Evolutionary conservation across 1,140 invertebrate genomes (phyloP).

Genomic region (Steinernema khuongi): DNA sequence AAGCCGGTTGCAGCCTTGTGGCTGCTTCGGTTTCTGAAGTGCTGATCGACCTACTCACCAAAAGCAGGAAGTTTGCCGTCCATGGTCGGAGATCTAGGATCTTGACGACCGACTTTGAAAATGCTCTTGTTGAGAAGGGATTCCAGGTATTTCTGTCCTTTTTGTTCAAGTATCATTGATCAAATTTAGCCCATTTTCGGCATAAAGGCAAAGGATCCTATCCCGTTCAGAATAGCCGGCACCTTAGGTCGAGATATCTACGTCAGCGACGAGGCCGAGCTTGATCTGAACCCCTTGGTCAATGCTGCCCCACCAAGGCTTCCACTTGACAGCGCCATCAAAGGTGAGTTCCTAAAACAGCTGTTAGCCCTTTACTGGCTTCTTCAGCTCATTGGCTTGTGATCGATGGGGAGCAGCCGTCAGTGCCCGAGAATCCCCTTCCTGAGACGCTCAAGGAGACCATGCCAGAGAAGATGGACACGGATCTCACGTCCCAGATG

Average conservation of each 20-base stretch:
- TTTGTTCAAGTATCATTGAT: not conserved
- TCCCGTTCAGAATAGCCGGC: conserved; percentile 20
- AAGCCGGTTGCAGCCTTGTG: conserved; percentile 19
- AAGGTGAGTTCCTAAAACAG: conserved; percentile 16
- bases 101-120: conserved; percentile 20
- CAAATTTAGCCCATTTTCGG: conserved; percentile 20
- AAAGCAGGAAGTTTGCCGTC: conserved; percentile 16
- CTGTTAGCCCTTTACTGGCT: not conserved
- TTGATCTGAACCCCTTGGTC: conserved; percentile 5
- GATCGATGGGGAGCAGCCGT: conserved; percentile 37
- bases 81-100: conserved; percentile 21
- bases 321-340: conserved; percentile 1
- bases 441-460: not conserved
- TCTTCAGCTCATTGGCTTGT: conserved; percentile 38
- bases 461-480: not conserved
- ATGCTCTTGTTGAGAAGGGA: conserved; percentile 17
- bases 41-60: conserved; percentile 7
- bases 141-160: not conserved
- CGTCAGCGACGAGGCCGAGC: conserved; percentile 19
- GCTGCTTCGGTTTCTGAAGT: conserved; percentile 7
- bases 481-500: conserved; percentile 17
- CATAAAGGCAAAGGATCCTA: conserved; percentile 17
- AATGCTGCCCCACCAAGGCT: conserved; percentile 4
- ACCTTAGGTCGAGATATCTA: conserved; percentile 25
- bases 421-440: conserved; percentile 37